Percentiles rank a stretch among this genome's conserved stretches.
These are phyloP conservation scores for Protobothrops mucrosquamatus DNA, from an alignment of 2,113 vertebrate species.

Conservation along the genomic window DNA sequence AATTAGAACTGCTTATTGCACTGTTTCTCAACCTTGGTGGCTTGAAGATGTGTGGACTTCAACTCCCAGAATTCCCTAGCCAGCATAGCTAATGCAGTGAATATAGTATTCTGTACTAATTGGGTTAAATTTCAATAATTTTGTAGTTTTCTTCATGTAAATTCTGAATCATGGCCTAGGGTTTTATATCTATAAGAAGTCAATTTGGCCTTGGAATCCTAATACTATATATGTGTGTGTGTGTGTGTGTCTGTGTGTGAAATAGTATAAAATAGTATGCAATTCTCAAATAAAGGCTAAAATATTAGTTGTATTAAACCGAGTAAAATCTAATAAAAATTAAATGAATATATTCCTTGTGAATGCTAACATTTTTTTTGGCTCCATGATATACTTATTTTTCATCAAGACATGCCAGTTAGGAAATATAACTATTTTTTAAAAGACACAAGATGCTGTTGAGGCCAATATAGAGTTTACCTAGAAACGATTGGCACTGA, in stretches of 20 bases:
- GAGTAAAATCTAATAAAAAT: conserved; percentile 18
- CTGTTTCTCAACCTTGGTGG: background rate
- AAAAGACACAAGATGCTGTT: conserved; percentile 34
- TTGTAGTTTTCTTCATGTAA: too few species aligned
- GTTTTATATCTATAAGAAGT: too few species aligned
- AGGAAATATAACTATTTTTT: conserved; percentile 28
- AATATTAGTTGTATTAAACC: conserved; percentile 32
- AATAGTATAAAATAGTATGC: background rate
- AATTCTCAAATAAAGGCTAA: background rate
- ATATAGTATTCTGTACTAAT: background rate
- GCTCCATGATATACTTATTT: conserved; percentile 20
- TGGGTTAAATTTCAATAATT: background rate
- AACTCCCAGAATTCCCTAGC: background rate
- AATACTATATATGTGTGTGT: too few species aligned
- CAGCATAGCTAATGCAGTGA: background rate
- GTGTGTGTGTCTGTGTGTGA: background rate
- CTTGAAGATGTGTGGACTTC: background rate
- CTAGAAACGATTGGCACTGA: conserved; percentile 30
- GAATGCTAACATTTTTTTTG: conserved; percentile 34
- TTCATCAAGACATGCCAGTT: conserved; percentile 38
- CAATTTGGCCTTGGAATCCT: too few species aligned
- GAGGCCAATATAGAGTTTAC: conserved; percentile 28
- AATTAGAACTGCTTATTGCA: background rate
- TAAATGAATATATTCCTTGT: conserved; percentile 31
- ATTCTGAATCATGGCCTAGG: too few species aligned